phyloP scores from a whole-genome alignment of 2,888 invertebrate species.

The Psococerastis gibbosa region DNA sequence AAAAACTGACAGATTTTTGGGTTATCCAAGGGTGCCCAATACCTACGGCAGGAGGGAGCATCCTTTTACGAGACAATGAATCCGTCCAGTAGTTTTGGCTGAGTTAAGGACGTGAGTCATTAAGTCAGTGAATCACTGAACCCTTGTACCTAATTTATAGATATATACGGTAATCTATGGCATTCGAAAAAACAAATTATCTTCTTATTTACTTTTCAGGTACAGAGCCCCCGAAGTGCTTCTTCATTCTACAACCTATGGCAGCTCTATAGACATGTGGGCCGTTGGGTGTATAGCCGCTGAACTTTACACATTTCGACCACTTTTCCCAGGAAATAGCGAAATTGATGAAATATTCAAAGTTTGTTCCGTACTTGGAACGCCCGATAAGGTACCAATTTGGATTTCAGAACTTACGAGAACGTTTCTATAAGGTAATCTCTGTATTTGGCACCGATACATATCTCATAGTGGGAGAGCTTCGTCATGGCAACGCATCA shows the following conservation, averaged over 20 bases:
- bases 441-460: no score
- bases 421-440: no score
- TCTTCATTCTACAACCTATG: conserved; percentile 86
- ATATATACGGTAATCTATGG: neutral
- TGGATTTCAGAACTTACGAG: no score
- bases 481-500: no score
- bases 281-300: conserved; percentile 96
- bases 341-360: conserved; percentile 95
- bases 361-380: conserved; percentile 81
- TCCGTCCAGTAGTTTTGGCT: conserved; percentile 10
- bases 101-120: conserved; percentile 11
- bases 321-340: conserved; percentile 88
- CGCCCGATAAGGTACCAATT: conserved; percentile 54
- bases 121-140: conserved; percentile 11
- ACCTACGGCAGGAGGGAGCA: no score
- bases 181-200: conserved; percentile 1
- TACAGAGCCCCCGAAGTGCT: conserved; percentile 88
- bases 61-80: no score
- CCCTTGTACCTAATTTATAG: neutral
- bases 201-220: conserved; percentile 30
- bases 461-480: no score
- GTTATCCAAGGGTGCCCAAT: no score
- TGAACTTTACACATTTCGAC: conserved; percentile 86
- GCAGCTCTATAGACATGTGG: conserved; percentile 95
- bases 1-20: no score